Conservation (phyloP, 2,888 invertebrate genomes). For the Archips crataeganus region DNA sequence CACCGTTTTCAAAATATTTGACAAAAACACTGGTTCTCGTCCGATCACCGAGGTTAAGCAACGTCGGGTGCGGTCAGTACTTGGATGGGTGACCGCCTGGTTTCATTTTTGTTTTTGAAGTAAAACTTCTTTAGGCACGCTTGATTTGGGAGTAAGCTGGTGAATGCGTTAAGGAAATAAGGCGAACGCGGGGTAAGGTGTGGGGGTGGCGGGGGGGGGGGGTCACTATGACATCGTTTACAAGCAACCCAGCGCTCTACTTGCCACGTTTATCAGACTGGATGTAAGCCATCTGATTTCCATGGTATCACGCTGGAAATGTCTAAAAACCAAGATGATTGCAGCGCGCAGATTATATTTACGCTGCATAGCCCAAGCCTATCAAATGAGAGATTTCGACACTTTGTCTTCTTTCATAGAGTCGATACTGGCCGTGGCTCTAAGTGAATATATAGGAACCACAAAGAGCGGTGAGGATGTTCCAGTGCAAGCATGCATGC, state of each 20-base stretch:
- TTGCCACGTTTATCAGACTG: conserved; percentile 17
- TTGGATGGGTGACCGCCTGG: too few relatives aligned
- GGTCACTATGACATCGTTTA: conserved; percentile 5
- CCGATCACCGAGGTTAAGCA: too few relatives aligned
- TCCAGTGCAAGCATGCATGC: conserved; percentile 9
- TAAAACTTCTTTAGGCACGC: too few relatives aligned
- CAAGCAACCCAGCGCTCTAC: not conserved
- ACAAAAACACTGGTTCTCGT: too few relatives aligned
- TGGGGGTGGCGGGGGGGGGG: too few relatives aligned
- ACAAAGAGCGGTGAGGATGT: not conserved
- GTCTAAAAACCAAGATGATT: conserved; percentile 4
- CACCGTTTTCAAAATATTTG: too few relatives aligned
- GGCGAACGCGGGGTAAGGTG: too few relatives aligned
- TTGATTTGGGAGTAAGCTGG: too few relatives aligned
- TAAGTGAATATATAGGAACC: conserved; percentile 9
- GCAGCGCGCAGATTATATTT: conserved; percentile 25
- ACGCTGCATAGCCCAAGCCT: conserved; percentile 25
- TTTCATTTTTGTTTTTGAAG: too few relatives aligned
- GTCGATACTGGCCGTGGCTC: conserved; percentile 15
- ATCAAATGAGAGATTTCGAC: conserved; percentile 20
- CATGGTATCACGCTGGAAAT: conserved; percentile 29
- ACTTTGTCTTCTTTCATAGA: conserved; percentile 8
- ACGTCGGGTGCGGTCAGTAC: too few relatives aligned
- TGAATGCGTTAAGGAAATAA: too few relatives aligned
- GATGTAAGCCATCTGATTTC: conserved; percentile 26